phyloP scores from a whole-genome alignment of 2,113 vertebrate species.

The Onychostoma macrolepis region DNA sequence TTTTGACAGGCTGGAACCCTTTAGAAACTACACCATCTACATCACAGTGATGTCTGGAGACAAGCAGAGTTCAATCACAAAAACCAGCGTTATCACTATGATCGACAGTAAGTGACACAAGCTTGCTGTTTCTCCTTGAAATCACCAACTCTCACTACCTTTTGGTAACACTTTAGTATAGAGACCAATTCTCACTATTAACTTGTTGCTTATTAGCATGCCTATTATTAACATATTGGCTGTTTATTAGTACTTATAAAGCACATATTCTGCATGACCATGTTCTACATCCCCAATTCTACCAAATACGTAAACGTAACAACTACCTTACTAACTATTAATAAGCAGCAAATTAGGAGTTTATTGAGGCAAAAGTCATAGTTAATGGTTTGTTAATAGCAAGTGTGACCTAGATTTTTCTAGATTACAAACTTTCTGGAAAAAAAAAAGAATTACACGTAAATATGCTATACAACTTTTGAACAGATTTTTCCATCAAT shows the following conservation, averaged over 20 bases:
- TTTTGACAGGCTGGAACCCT: conserved; percentile 84
- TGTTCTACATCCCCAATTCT: too few species aligned
- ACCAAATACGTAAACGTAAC: too few species aligned
- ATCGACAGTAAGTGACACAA: conserved; percentile 87
- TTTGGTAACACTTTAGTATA: too few species aligned
- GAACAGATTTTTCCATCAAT: neutral
- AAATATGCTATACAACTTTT: neutral
- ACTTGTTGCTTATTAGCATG: too few species aligned
- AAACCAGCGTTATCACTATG: conserved; percentile 90
- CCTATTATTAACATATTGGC: too few species aligned
- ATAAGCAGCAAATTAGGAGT: too few species aligned
- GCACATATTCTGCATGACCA: too few species aligned
- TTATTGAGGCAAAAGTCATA: too few species aligned
- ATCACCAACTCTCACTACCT: neutral
- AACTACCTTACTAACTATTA: too few species aligned
- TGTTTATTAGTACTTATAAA: too few species aligned
- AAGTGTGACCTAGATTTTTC: neutral
- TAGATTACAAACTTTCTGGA: neutral
- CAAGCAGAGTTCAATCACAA: conserved; percentile 79
- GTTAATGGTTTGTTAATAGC: too few species aligned
- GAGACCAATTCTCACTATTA: neutral
- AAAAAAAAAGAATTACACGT: neutral
- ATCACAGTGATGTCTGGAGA: conserved; percentile 83
- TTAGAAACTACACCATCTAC: conserved; percentile 83
- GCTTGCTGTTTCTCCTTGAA: neutral